A percentile compares a stretch with the other conserved stretches of the same genome.
Conservation (phyloP, 2,113 vertebrate species). For the Pycnonotus jocosus region DNA sequence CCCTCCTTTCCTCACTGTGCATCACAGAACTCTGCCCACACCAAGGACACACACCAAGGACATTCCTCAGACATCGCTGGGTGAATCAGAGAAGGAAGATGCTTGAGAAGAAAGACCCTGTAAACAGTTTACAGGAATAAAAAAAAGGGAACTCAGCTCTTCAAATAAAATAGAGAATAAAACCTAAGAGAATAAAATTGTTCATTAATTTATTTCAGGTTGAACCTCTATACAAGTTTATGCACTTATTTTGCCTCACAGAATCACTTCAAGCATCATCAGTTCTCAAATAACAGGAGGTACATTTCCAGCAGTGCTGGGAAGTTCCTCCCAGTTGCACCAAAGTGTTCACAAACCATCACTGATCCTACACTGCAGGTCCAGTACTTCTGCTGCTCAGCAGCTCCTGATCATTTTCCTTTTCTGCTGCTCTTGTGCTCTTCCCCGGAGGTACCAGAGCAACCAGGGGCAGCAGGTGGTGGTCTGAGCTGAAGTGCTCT, state of each 20-base stretch:
- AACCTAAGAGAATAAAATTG: neutral
- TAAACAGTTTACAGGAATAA: neutral
- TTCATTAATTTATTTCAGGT: conserved; percentile 25
- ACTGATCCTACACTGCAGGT: neutral
- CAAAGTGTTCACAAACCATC: neutral
- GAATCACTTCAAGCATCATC: conserved; percentile 29
- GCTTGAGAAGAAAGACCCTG: neutral
- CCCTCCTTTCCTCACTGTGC: neutral
- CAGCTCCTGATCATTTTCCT: neutral
- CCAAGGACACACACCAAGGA: neutral
- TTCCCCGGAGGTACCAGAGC: neutral
- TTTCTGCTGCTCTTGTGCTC: neutral
- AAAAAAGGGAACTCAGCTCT: neutral
- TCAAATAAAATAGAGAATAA: neutral
- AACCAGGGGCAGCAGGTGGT: neutral
- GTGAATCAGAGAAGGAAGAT: neutral
- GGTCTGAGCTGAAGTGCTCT: neutral
- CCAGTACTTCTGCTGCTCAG: neutral
- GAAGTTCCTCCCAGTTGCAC: neutral
- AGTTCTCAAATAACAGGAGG: neutral
- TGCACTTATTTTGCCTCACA: conserved; percentile 38
- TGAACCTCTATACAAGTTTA: neutral
- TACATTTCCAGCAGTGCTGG: neutral
- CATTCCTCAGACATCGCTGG: neutral
- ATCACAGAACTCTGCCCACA: neutral